Base-by-base conservation (phyloP, 2,113 vertebrate species). In the Picathartes gymnocephalus region DNA sequence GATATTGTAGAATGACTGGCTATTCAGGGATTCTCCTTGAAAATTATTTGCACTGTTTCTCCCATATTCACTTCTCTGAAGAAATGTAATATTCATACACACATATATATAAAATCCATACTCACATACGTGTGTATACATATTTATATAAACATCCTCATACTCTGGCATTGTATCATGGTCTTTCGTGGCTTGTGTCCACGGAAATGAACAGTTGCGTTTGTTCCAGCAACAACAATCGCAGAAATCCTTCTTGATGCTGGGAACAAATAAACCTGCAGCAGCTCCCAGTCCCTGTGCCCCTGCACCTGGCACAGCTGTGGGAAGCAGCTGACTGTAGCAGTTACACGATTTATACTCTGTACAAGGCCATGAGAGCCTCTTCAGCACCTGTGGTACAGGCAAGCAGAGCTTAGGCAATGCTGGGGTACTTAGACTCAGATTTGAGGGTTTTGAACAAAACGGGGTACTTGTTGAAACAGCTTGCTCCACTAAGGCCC, bases 381-480 rank as follows among this genome's bases (percentile, higher is more conserved):
- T 25, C 44, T 58, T n/a, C 45, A n/a, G 74, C 35, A 45, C 39
- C 58, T 45, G 25, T 2, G 17, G 28, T 0, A 2, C 19, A 61
- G 80, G 47, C 14, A 33, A 86, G 35, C 4, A 58, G 53, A 57
- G 53, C 15, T 73, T 22, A 51, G 51, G 45, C 24, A n/a, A 19
- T 68, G 19, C 31, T 58, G 28, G 30, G 8, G 5, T 53, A 27
- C 47, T 62, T 7, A 14, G 23, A 58, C 25, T n/a, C n/a, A 37
- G 45, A 25, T 71, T 35, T 58, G n/a, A 76, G 35, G 15, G 20
- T 3, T 83, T 58, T 72, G 25, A 77, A 54, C 15, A 77, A 72
- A 91, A 54, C 2, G 4, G 0, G 18, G 15, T 0, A 1, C 7
- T 65, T n/a, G 8, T 51, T 33, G 33, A 62, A 90, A 83, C 7